Evolutionary conservation across 2,797 vertebrate species (phyloP).

Genomic region (Gorsachius magnificus): DNA sequence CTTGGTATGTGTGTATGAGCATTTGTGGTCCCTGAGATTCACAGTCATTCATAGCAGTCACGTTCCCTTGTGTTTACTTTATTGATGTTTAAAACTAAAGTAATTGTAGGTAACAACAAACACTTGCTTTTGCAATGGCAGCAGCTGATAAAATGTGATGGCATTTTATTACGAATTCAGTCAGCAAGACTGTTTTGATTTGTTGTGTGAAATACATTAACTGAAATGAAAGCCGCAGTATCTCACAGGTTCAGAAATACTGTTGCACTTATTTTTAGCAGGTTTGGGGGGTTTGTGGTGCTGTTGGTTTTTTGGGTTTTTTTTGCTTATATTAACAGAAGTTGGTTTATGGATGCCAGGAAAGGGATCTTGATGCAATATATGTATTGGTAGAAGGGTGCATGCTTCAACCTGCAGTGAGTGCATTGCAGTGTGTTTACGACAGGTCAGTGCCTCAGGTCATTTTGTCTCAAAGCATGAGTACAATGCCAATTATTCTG

Average conservation of each 20-base stretch:
- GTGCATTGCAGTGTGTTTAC: not conserved
- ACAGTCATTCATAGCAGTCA: not conserved
- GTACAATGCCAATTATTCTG: not conserved
- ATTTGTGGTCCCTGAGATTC: not conserved
- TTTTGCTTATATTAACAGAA: not conserved
- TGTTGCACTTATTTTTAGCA: not conserved
- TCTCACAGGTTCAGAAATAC: not conserved
- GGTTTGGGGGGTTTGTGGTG: not conserved
- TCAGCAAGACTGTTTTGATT: not conserved
- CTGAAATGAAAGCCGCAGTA: not conserved
- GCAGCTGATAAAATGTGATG: not conserved
- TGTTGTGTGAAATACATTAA: not conserved
- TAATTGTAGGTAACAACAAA: not conserved
- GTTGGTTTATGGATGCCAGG: not conserved
- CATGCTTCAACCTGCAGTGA: not conserved
- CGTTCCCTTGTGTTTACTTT: not conserved
- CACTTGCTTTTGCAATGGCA: not conserved
- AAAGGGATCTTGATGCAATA: not conserved
- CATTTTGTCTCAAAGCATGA: not conserved
- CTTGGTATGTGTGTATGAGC: not conserved
- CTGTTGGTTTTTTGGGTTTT: no score
- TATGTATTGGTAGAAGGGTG: not conserved
- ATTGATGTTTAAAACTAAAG: not conserved
- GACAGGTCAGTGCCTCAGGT: accelerated
- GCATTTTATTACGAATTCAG: not conserved